Conservation (phyloP, 2,797 vertebrate species). For the Spatula clypeata region DNA sequence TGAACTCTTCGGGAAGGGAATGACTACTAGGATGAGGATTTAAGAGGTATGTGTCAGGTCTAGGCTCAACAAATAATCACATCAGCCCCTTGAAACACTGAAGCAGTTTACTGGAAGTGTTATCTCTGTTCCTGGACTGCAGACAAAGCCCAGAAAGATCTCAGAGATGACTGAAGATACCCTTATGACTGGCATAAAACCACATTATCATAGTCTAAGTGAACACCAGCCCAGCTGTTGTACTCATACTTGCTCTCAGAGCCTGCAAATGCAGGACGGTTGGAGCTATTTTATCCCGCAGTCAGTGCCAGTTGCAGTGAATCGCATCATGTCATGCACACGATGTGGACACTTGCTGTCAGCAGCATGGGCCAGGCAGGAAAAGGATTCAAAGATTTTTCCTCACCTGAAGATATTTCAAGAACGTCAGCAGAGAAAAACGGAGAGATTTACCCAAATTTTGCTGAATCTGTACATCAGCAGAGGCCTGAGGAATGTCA, state of each 20-base stretch:
- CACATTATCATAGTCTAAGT: background rate
- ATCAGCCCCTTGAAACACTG: background rate
- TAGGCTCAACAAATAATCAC: background rate
- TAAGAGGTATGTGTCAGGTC: background rate
- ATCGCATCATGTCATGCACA: accelerated
- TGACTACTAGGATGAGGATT: background rate
- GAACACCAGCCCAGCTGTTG: background rate
- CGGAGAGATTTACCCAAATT: background rate
- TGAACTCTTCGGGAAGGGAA: background rate
- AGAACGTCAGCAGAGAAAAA: background rate
- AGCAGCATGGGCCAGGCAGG: accelerated
- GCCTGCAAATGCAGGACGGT: background rate
- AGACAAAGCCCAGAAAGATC: background rate
- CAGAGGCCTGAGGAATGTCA: background rate
- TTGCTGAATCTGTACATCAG: background rate
- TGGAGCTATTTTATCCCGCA: background rate
- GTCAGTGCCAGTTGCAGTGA: background rate
- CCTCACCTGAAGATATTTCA: background rate
- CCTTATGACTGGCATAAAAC: background rate
- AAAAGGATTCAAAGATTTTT: background rate
- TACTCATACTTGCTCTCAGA: accelerated
- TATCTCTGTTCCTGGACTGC: background rate
- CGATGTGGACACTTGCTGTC: accelerated
- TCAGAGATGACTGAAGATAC: background rate
- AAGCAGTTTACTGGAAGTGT: background rate